Base-by-base conservation (phyloP, 2,888 invertebrate genomes). In the Parnassius orleans region DNA sequence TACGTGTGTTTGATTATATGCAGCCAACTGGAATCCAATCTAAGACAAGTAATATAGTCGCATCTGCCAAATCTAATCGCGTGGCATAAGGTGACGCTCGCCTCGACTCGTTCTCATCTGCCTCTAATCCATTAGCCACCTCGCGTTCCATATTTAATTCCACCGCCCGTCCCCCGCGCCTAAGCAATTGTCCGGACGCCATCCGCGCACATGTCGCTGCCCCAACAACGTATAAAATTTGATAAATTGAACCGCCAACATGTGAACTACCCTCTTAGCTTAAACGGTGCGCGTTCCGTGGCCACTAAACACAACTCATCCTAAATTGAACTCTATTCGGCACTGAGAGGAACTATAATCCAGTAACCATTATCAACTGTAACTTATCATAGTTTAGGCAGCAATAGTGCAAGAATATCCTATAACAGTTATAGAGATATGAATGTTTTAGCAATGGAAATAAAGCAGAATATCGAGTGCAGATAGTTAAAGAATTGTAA, bases 251-350 rank as follows among this genome's bases (percentile, higher is more conserved):
- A 82, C 79, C 83, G 87, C 84, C 87, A 84, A 90, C 90, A 90
- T 89, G 90, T 80, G 89, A 90, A 89, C 88, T 90, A 89, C 90
- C 90, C 90, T 90, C 89, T 88, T 83, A 83, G 84, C 87, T 85
- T 87, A 87, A 88, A 86, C 89, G 86, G 82, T 78, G 77, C 81
- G 77, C 75, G 72, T 74, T 79, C 71, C 71, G 70, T 68, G 73
- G 71, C 71, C 74, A 69, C 68, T 71, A 47, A 7, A 12, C 41
- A 2, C 10, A 5, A 33, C 9, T 9, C 69, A 66, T 62, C 33
- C 67, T 15, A 84, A 75, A 72, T 58, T 67, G 57, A 66, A 75
- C 71, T 74, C 64, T 78, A 66, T 60, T 7, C 2, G 42, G 5
- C 1, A 2, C 0, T 12, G 69, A 75, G 60, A 69, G 68, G 69